Base-by-base conservation (phyloP, 2,113 vertebrate genomes). In the Ophthalmolycus amberensis region DNA sequence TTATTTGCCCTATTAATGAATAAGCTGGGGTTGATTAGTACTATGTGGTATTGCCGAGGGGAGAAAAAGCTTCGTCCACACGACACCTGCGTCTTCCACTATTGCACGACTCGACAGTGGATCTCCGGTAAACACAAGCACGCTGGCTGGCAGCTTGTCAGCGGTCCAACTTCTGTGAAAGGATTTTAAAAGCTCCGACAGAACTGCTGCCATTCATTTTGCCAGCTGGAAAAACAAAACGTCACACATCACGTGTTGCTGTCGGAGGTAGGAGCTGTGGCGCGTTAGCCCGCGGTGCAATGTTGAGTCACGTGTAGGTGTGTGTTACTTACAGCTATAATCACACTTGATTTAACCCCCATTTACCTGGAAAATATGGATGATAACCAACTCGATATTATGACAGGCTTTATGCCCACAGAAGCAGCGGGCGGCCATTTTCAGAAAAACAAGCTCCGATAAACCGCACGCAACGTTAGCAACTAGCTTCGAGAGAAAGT, bases 41-140 rank as follows among this genome's bases (percentile, higher is more conserved):
- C 54, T 58, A 22, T 25, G 29, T 58, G 42, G 38, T n/a, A 9
- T 29, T 50, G 48, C 25, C 6, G 20, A 22, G 38, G 16, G 60
- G 38, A 69, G 14, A 6, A 50, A 74, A 71, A 5, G 18, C 27
- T 72, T 48, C 1, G 25, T 11, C 6, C 18, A 14, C 67, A 10
- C 42, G 12, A 81, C 40, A 71, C 56, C n/a, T 75, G 54, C 46
- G 15, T 70, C 25, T 58, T 68, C 46, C 34, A 66, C 20, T 68
- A 18, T 72, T 86, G 44, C 54, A 71, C 64, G 77, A 81, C 60
- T 11, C 52, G 42, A 50, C 50, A 5, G 48, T 40, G 9, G 74
- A 18, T 22, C 25, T 58, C n/a, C 65, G 48, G 76, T 25, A 40
- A 75, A 25, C 74, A 56, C 27, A 46, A 42, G 20, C 73, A 9